Percentiles rank a stretch among this genome's conserved stretches.
Conservation (phyloP, 2,888 invertebrate genomes). For the Thumatha senex region DNA sequence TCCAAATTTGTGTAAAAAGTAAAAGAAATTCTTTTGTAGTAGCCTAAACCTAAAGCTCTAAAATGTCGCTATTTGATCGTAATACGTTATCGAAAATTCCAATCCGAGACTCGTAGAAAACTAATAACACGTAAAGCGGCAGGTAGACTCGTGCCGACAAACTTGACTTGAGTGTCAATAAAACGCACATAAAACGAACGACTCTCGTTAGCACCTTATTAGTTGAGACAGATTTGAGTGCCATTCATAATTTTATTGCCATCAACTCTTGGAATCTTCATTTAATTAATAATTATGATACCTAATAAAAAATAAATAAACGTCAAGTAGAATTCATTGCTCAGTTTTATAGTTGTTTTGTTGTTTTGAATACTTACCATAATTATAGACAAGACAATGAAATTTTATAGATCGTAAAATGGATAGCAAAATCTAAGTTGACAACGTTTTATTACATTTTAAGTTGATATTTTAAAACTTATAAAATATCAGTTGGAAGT, state of each 20-base stretch:
- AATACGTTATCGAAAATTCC: slow-evolving; percentile 27
- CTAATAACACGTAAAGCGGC: slow-evolving; percentile 61
- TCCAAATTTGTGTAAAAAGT: no score
- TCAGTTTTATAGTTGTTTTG: slow-evolving; percentile 29
- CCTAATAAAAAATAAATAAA: slow-evolving; percentile 51
- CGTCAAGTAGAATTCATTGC: slow-evolving; percentile 28
- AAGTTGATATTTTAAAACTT: not conserved
- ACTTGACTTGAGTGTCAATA: slow-evolving; percentile 70
- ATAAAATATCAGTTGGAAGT: no score
- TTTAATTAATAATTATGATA: slow-evolving; percentile 51
- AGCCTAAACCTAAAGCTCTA: slow-evolving; percentile 46
- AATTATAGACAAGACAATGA: no score
- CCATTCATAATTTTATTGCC: slow-evolving; percentile 66
- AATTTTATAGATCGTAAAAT: slow-evolving; percentile 20
- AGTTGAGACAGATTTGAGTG: slow-evolving; percentile 71
- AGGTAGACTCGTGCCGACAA: slow-evolving; percentile 52
- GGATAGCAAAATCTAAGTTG: not conserved
- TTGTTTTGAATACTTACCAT: slow-evolving; percentile 22
- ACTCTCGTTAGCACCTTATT: slow-evolving; percentile 79
- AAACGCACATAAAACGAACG: slow-evolving; percentile 76
- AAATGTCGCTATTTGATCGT: slow-evolving; percentile 57
- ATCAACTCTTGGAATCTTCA: slow-evolving; percentile 56
- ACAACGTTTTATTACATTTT: not conserved
- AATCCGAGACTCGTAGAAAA: slow-evolving; percentile 54
- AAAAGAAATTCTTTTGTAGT: not conserved